Evolutionary conservation across 2,113 vertebrate genomes (phyloP).

Genomic region (Platysternon megacephalum): DNA sequence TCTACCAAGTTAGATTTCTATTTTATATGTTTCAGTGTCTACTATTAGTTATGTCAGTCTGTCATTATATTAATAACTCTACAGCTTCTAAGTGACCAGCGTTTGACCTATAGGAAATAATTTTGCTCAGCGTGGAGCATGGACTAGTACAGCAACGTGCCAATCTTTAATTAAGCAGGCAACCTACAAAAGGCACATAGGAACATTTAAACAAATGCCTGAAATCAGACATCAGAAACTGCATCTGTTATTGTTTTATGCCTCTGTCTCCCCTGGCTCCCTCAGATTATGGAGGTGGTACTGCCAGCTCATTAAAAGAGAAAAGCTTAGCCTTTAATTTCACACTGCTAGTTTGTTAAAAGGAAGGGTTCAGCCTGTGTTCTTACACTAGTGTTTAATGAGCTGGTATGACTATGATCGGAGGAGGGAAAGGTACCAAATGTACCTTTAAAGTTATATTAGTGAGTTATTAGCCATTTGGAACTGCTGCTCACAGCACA

Average conservation of each 20-base stretch:
- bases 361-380: conserved; percentile 56
- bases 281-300: conserved; percentile 1
- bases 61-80: neutral
- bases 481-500: conserved; percentile 24
- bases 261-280: neutral
- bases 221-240: conserved; percentile 44
- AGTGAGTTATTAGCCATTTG: conserved; percentile 73
- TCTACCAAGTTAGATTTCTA: neutral
- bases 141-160: neutral
- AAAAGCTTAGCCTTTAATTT: conserved; percentile 63
- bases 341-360: conserved; percentile 61
- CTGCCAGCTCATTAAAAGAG: conserved; percentile 50
- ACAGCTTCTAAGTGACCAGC: neutral
- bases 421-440: conserved; percentile 67
- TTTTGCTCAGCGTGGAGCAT: neutral
- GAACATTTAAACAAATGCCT: conserved; percentile 23
- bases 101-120: neutral
- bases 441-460: conserved; percentile 69
- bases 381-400: conserved; percentile 72
- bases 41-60: neutral
- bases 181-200: neutral
- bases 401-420: conserved; percentile 68
- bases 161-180: conserved; percentile 17
- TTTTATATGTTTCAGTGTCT: neutral
- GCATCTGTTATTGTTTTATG: neutral